A percentile compares a stretch with the other conserved stretches of the same genome.
Evolutionary conservation across 2,888 invertebrate species (phyloP).

Genomic region (Lottia scabra): DNA sequence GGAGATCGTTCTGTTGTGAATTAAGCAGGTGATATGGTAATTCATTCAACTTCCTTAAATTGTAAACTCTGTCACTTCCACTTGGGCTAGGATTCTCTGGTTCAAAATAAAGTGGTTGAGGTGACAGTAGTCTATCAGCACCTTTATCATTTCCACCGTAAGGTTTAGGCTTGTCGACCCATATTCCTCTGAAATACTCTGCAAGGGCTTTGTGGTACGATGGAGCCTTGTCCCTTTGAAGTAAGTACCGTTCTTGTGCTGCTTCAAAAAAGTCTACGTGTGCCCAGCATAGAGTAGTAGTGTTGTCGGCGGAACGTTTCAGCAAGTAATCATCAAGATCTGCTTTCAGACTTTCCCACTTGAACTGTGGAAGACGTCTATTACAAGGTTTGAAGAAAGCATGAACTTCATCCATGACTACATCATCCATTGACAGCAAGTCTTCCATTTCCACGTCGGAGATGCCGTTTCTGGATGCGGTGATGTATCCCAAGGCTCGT

Average conservation of each 20-base stretch:
- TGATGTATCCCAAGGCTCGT: constrained; percentile 78
- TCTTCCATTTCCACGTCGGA: constrained; percentile 85
- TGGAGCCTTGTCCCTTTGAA: constrained; percentile 61
- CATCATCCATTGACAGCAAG: constrained; percentile 67
- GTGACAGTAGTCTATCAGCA: constrained; percentile 39
- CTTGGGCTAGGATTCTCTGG: constrained; percentile 35
- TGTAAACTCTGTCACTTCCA: constrained; percentile 71
- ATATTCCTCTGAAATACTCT: constrained; percentile 64
- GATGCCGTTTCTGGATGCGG: constrained; percentile 82
- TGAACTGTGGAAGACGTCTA: constrained; percentile 56
- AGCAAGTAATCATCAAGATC: constrained; percentile 50
- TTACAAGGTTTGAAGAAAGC: constrained; percentile 37
- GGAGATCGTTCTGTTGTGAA: constrained; percentile 70
- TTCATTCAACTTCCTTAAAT: constrained; percentile 84
- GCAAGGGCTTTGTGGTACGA: constrained; percentile 66
- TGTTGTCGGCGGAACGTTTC: constrained; percentile 49
- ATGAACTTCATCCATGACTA: constrained; percentile 52
- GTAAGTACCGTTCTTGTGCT: constrained; percentile 75
- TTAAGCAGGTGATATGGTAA: constrained; percentile 83
- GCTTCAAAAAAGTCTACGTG: constrained; percentile 76
- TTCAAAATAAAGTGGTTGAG: constrained; percentile 54
- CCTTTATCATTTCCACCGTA: constrained; percentile 48
- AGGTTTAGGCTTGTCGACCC: constrained; percentile 56
- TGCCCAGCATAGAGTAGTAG: constrained; percentile 75
- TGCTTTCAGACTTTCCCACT: constrained; percentile 54